Evolutionary conservation across 1,140 invertebrate genomes (phyloP).

Genomic region (Lordiphosa collinella): DNA sequence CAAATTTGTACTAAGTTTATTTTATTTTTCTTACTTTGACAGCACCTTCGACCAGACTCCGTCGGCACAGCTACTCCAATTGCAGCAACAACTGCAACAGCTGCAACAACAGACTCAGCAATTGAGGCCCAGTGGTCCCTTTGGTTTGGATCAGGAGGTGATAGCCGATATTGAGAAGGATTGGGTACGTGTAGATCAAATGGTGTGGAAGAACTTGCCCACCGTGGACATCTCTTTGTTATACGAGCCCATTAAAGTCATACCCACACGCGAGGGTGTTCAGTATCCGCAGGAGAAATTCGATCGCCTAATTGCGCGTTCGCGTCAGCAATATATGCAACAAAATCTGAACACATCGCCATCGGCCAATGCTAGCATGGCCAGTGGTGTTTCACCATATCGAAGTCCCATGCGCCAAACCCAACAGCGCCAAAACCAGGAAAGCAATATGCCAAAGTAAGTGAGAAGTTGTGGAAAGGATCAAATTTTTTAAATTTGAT

Average conservation of each 20-base stretch:
- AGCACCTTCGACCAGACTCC: constrained; percentile 73
- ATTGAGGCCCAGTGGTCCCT: constrained; percentile 82
- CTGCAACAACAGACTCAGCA: constrained; percentile 61
- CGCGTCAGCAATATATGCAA: constrained; percentile 51
- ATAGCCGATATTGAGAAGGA: constrained; percentile 83
- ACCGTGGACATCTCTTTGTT: constrained; percentile 81
- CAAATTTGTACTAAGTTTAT: constrained; percentile 1
- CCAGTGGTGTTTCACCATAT: constrained; percentile 54
- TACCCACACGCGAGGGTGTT: constrained; percentile 79
- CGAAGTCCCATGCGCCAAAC: constrained; percentile 59
- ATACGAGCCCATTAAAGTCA: constrained; percentile 81
- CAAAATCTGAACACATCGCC: constrained; percentile 46
- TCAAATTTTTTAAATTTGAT: neutral
- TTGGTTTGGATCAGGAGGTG: constrained; percentile 85
- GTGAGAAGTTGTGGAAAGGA: neutral
- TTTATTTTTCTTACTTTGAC: neutral
- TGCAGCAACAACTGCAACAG: constrained; percentile 53
- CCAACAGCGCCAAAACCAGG: constrained; percentile 39
- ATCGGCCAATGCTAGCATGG: constrained; percentile 23
- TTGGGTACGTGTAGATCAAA: constrained; percentile 72
- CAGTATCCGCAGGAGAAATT: constrained; percentile 81
- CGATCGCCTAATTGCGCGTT: constrained; percentile 74
- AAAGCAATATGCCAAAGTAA: constrained; percentile 63
- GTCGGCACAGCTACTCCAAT: constrained; percentile 46
- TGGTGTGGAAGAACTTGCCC: constrained; percentile 78